Evolutionary conservation across 1,140 invertebrate genomes (phyloP), one percentile per base, ranked within the genome.

Genomic region (Potamilus streckersoni): DNA sequence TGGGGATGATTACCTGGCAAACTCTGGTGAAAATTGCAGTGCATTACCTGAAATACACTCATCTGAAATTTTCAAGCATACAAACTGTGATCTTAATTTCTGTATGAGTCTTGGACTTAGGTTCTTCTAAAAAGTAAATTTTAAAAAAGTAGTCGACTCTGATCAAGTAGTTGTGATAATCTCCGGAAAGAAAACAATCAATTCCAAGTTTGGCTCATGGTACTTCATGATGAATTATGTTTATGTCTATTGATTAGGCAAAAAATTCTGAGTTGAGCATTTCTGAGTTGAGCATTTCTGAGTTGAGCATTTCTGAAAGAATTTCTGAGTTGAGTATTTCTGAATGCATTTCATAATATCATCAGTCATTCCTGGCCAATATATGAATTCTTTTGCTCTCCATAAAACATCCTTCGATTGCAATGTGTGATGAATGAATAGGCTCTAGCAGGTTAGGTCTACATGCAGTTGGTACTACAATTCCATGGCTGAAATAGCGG

Each of bases 361-460:
- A 57, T 86, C 84, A 63, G 83, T 84, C 80, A 92, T 90, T 19
- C 83, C 80, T 49, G 88, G 90, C 89, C 90, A 91, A 80, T 82
- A 91, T 69, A 92, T 80, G 31, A 84, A 73, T 73, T 90, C 82
- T 79, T 87, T 80, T 23, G 90, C 89, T 76, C 84, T 73, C 61
- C 80, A 31, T 76, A 75, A 87, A 86, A 68, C 83, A 87, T 79
- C 90, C 90, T 69, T 86, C 86, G 65, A 88, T 83, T 11, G 91
- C 91, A 69, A 91, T 58, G 82, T 92, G 91, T 20, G 82, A 81
- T 77, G 87, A 82, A 82, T 91, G 91, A 66, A 91, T 71, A 58
- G 79, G 74, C n/a, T 84, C 64, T 59, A 91, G 80, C 67, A 91
- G 89, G 63, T 86, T 58, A 74, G 80, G 74, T 72, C 88, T 71